Evolutionary conservation across 2,113 vertebrate genomes (phyloP).

Genomic region (Pangasianodon gigas): DNA sequence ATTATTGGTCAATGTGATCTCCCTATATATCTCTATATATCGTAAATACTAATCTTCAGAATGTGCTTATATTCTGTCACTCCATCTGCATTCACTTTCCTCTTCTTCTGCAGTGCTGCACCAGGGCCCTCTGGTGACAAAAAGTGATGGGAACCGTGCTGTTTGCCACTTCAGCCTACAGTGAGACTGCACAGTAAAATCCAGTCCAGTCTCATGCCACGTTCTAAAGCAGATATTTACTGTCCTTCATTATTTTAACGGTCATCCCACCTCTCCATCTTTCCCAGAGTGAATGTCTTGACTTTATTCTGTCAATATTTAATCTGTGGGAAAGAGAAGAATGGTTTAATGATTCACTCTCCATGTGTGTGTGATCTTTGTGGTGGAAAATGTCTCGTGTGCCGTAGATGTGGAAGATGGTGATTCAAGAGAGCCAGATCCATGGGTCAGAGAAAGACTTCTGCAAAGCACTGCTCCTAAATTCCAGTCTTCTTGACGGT

Average conservation of each 20-base stretch:
- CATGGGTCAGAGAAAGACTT: conserved; percentile 6
- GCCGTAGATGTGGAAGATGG: conserved; percentile 32
- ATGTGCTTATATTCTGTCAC: neutral
- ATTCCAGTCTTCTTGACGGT: neutral
- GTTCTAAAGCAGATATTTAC: conserved; percentile 45
- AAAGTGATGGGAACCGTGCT: conserved; percentile 36
- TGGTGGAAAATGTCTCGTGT: conserved; percentile 34
- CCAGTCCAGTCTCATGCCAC: neutral
- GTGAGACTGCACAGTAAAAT: conserved; percentile 18
- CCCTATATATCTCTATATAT: neutral
- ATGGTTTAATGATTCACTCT: conserved; percentile 44
- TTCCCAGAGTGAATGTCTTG: conserved; percentile 34
- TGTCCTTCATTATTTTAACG: conserved; percentile 23
- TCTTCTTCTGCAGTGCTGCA: conserved; percentile 12
- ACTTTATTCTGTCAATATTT: conserved; percentile 52
- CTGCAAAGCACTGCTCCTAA: conserved; percentile 9
- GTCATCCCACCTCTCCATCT: conserved; percentile 10
- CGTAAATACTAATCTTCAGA: neutral
- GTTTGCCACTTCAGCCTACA: neutral
- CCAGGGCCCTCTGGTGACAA: conserved; percentile 31
- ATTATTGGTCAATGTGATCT: neutral
- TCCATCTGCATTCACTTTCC: neutral
- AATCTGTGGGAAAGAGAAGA: conserved; percentile 31
- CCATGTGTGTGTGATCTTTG: conserved; percentile 28
- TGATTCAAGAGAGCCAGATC: conserved; percentile 15